Percentiles rank a stretch among this genome's conserved stretches.
These are phyloP conservation scores for Aurelia aurita DNA, from an alignment of 30 jellyfish, hydroid and myxozoan genomes.

Conservation along the genomic window DNA sequence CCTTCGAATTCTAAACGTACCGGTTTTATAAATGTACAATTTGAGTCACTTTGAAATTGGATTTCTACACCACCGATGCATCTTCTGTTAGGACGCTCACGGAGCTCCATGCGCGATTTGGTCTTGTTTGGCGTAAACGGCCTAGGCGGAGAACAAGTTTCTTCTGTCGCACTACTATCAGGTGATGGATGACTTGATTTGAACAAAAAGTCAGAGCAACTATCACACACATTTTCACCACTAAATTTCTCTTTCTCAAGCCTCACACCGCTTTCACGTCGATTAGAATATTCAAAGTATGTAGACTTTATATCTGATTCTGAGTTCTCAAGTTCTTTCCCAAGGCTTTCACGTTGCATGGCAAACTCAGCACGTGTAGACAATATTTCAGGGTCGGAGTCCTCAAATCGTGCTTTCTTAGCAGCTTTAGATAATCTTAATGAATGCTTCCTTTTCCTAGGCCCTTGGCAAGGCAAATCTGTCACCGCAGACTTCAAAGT, in stretches of 20 bases:
- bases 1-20: constrained; percentile 18
- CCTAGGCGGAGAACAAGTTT: constrained; percentile 49
- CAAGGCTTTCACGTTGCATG: too few species aligned
- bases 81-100: too few species aligned
- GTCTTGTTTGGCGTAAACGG: constrained; percentile 49
- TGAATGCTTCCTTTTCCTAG: background rate
- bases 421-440: background rate
- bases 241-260: background rate
- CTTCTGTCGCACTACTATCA: background rate
- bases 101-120: too few species aligned
- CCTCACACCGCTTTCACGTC: background rate
- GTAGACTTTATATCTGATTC: background rate
- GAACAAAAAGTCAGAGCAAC: constrained; percentile 50
- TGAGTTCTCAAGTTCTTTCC: too few species aligned
- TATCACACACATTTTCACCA: constrained; percentile 4
- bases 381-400: background rate
- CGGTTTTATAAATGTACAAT: constrained; percentile 18
- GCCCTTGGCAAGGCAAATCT: background rate
- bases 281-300: too few species aligned
- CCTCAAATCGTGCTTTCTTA: constrained; percentile 9
- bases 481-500: background rate
- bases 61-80: background rate
- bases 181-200: constrained; percentile 53
- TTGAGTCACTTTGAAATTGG: constrained; percentile 14
- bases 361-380: background rate